Conservation (phyloP, 2,113 vertebrate species). For the Saccopteryx leptura region DNA sequence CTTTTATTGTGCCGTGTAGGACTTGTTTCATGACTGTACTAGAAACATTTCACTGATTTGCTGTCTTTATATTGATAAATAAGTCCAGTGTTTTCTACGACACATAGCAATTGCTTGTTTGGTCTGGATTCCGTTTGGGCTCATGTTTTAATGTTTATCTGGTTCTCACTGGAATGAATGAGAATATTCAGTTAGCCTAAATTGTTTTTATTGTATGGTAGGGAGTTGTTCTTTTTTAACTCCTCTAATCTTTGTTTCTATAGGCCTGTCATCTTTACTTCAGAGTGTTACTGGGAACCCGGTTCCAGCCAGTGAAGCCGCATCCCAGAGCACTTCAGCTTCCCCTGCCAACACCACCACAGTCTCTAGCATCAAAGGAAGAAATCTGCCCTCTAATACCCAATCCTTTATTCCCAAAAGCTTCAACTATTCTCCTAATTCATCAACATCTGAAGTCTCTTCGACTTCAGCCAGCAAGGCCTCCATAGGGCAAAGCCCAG, state of each 20-base stretch:
- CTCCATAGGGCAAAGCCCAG: slow-evolving; percentile 83
- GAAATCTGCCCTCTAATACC: slow-evolving; percentile 78
- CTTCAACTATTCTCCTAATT: slow-evolving; percentile 89
- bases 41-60: slow-evolving; percentile 48
- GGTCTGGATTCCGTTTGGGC: slow-evolving; percentile 54
- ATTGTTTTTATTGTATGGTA: slow-evolving; percentile 47
- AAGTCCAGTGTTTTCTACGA: slow-evolving; percentile 53
- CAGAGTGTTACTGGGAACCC: slow-evolving; percentile 93
- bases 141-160: slow-evolving; percentile 53
- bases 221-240: slow-evolving; percentile 71
- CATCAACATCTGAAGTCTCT: slow-evolving; percentile 89
- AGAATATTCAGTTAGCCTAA: not conserved
- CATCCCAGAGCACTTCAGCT: slow-evolving; percentile 84
- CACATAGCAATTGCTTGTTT: slow-evolving; percentile 64
- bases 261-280: slow-evolving; percentile 96
- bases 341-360: slow-evolving; percentile 83
- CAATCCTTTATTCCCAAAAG: slow-evolving; percentile 88
- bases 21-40: slow-evolving; percentile 23
- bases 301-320: slow-evolving; percentile 82
- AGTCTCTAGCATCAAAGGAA: slow-evolving; percentile 84
- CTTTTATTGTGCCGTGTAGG: slow-evolving; percentile 39
- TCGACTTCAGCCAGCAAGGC: slow-evolving; percentile 91
- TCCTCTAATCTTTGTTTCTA: slow-evolving; percentile 68
- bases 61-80: slow-evolving; percentile 58
- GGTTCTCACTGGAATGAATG: slow-evolving; percentile 69